A percentile compares a stretch with the other conserved stretches of the same genome.
Evolutionary conservation across 2,113 vertebrate genomes (phyloP).

Genomic region (Mugil cephalus): DNA sequence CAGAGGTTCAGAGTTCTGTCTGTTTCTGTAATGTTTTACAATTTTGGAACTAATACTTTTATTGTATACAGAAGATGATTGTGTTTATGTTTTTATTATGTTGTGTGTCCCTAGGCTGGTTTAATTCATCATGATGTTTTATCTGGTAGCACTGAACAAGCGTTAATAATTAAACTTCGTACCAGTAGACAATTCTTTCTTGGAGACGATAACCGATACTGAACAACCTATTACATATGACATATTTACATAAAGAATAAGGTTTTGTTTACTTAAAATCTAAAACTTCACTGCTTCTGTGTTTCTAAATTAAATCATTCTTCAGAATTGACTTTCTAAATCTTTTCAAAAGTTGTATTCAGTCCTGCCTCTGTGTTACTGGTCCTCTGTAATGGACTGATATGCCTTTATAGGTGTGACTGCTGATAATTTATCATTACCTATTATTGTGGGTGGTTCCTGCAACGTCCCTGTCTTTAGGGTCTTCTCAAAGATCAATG

Average conservation of each 20-base stretch:
- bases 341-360: neutral
- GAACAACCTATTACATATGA: too few relatives aligned
- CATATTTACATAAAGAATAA: constrained; percentile 31
- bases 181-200: neutral
- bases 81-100: neutral
- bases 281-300: neutral
- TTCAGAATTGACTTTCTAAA: neutral
- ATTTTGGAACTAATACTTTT: constrained; percentile 32
- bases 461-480: neutral
- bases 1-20: constrained; percentile 10
- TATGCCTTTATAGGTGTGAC: neutral
- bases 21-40: constrained; percentile 33
- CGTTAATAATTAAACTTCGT: constrained; percentile 24
- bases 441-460: constrained; percentile 39
- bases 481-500: constrained; percentile 44
- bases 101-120: neutral
- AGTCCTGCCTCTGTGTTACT: neutral
- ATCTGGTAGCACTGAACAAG: neutral
- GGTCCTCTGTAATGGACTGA: neutral
- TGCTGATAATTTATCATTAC: constrained; percentile 9
- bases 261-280: neutral
- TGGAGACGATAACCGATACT: too few relatives aligned
- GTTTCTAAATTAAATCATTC: neutral
- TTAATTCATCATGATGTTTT: neutral
- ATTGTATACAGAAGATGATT: neutral